These are phyloP conservation scores for Pangasius krempfi DNA, from an alignment of 2,797 vertebrate genomes.

Conservation along the genomic window DNA sequence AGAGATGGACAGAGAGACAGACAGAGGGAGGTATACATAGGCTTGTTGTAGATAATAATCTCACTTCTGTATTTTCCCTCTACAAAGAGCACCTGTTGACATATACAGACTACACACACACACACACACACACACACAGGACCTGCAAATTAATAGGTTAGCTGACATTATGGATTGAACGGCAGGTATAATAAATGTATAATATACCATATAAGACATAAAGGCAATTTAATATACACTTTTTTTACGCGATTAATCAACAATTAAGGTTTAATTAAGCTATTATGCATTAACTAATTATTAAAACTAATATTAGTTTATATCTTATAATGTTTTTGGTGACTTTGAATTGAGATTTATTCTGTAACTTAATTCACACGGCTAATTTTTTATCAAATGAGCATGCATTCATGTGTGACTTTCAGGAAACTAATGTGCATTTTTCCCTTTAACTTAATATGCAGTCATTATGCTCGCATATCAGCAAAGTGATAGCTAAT, in stretches of 20 bases:
- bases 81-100: slow-evolving; percentile 31
- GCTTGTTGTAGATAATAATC: slow-evolving; percentile 47
- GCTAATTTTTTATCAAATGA: not conserved
- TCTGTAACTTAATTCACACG: not conserved
- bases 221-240: not conserved
- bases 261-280: not conserved
- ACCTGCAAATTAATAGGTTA: not conserved
- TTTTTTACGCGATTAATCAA: not conserved
- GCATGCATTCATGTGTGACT: not conserved
- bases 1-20: not conserved
- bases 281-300: not conserved
- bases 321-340: not conserved
- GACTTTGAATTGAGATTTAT: not conserved
- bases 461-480: not conserved
- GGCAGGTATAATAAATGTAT: not conserved
- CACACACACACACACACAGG: slow-evolving; percentile 8
- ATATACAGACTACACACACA: not conserved
- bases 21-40: not conserved
- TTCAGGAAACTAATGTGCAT: not conserved
- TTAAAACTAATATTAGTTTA: not conserved
- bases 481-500: not conserved
- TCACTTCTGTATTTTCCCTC: slow-evolving; percentile 61
- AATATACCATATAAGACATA: not conserved
- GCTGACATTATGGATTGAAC: not conserved
- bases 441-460: not conserved